Evolutionary conservation across 2,113 vertebrate genomes (phyloP).

Genomic region (Forbesichthys papilliferus): DNA sequence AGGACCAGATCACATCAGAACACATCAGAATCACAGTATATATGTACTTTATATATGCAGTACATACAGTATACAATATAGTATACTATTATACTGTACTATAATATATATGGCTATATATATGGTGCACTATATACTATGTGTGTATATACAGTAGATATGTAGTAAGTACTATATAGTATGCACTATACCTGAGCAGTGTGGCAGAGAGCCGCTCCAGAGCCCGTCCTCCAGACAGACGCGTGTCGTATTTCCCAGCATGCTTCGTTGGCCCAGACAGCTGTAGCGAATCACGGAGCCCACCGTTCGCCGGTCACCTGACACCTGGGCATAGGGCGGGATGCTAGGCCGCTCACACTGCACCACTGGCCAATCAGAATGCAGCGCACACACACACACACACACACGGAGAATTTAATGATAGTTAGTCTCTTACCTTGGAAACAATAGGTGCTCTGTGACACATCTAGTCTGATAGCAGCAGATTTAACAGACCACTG

Average conservation of each 20-base stretch:
- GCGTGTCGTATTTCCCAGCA: conserved; percentile 90
- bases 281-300: conserved; percentile 91
- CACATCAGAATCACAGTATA: neutral
- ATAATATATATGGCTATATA: no score
- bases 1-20: neutral
- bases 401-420: neutral
- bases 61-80: neutral
- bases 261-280: conserved; percentile 81
- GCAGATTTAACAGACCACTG: neutral
- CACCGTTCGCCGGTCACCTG: conserved; percentile 85
- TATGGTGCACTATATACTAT: no score
- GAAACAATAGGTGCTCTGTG: no score
- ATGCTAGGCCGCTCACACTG: conserved; percentile 91
- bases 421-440: no score
- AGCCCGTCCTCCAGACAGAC: conserved; percentile 93
- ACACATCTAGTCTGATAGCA: no score
- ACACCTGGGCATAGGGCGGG: conserved; percentile 88
- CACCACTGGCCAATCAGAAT: conserved; percentile 81
- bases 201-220: conserved; percentile 94
- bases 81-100: no score
- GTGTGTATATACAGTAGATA: neutral
- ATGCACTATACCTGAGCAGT: conserved; percentile 88
- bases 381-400: conserved; percentile 2
- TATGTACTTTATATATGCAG: neutral
- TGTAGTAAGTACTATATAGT: conserved; percentile 7